Evolutionary conservation across 30 jellyfish, hydroid and myxozoan species (phyloP).

Genomic region (Nemopilema nomurai): DNA sequence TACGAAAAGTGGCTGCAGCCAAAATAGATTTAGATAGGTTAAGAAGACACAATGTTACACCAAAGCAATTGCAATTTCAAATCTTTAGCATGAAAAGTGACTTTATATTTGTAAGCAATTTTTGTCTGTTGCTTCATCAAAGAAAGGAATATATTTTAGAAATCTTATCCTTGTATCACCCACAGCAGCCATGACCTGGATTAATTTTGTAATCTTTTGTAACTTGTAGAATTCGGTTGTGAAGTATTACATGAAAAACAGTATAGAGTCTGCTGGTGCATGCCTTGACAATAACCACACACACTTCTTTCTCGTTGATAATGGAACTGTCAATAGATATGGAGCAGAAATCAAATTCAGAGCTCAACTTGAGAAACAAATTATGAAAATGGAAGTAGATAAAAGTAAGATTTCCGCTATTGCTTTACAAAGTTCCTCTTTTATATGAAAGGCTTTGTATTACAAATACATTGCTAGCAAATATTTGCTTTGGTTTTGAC

Average conservation of each 20-base stretch:
- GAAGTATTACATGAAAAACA: slow-evolving; percentile 67
- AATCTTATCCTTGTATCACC: not conserved
- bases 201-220: not conserved
- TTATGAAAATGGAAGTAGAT: slow-evolving; percentile 79
- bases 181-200: not conserved
- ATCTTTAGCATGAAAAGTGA: no score
- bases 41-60: no score
- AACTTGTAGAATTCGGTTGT: slow-evolving; percentile 47
- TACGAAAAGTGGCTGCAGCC: no score
- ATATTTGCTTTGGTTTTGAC: no score
- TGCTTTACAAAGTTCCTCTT: not conserved
- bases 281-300: slow-evolving; percentile 98
- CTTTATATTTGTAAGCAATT: no score
- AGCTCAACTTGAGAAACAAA: slow-evolving; percentile 83
- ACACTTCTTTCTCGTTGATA: slow-evolving; percentile 90
- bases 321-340: slow-evolving; percentile 84
- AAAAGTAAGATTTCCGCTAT: slow-evolving; percentile 44
- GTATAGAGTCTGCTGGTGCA: slow-evolving; percentile 80
- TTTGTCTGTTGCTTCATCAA: no score
- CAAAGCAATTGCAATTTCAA: no score
- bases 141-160: no score
- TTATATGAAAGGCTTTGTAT: not conserved
- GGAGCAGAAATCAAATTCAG: slow-evolving; percentile 93
- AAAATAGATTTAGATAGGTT: no score
- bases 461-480: not conserved